A percentile compares a stretch with the other conserved stretches of the same genome.
These are phyloP conservation scores for Hypomesus transpacificus DNA, from an alignment of 2,113 vertebrate genomes.

Conservation along the genomic window DNA sequence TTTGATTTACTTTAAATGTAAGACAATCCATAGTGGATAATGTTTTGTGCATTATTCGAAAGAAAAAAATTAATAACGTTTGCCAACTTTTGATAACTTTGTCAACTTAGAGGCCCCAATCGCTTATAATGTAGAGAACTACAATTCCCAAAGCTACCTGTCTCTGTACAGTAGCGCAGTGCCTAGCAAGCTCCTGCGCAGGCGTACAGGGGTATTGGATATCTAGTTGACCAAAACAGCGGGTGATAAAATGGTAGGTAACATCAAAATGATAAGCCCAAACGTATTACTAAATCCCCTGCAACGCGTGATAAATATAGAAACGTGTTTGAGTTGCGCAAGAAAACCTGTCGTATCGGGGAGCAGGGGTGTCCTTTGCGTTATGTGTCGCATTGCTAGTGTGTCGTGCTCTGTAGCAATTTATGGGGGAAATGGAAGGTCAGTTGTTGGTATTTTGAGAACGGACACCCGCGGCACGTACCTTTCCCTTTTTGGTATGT, in stretches of 20 bases:
- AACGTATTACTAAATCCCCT: constrained; percentile 31
- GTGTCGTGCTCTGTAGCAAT: constrained; percentile 36
- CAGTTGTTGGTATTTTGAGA: constrained; percentile 79
- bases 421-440: constrained; percentile 70
- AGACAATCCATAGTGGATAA: too few relatives aligned
- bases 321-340: neutral
- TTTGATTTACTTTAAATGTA: too few relatives aligned
- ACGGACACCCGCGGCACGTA: constrained; percentile 53
- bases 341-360: neutral
- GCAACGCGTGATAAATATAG: constrained; percentile 15
- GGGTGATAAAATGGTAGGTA: constrained; percentile 80
- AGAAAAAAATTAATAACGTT: too few relatives aligned
- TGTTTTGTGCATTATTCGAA: too few relatives aligned
- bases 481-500: constrained; percentile 77
- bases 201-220: constrained; percentile 60
- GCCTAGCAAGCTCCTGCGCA: constrained; percentile 57
- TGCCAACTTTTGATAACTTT: too few relatives aligned
- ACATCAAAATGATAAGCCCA: constrained; percentile 54
- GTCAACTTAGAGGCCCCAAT: constrained; percentile 6
- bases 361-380: constrained; percentile 42
- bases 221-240: constrained; percentile 76
- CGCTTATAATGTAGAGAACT: constrained; percentile 30
- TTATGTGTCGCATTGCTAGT: constrained; percentile 61
- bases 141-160: constrained; percentile 45
- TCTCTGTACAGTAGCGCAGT: constrained; percentile 40